Conservation (phyloP, 2,797 vertebrate genomes). For the Sebastes vulpes region DNA sequence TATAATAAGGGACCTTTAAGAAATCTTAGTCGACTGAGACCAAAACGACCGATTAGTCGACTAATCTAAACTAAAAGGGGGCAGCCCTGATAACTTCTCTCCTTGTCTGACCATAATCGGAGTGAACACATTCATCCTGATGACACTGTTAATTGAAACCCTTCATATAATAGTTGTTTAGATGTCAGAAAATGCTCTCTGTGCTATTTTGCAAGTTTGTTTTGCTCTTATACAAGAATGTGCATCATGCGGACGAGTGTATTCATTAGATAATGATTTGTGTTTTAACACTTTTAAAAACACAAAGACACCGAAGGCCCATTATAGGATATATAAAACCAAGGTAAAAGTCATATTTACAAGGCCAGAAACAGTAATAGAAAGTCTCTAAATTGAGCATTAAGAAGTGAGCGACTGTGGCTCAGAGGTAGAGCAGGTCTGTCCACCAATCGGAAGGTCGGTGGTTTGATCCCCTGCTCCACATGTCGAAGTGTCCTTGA, state of each 20-base stretch:
- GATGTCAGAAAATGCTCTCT: neutral
- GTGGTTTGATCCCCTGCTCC: no score
- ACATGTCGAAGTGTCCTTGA: no score
- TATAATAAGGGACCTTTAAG: no score
- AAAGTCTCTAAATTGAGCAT: neutral
- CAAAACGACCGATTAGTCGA: no score
- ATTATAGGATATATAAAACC: neutral
- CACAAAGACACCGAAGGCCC: neutral
- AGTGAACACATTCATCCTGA: neutral
- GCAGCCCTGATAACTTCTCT: no score
- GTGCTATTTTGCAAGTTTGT: neutral
- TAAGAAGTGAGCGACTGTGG: neutral
- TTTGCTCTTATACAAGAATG: neutral
- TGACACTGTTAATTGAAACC: neutral
- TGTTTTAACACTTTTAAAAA: neutral
- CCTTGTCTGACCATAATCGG: no score
- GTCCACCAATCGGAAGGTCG: no score
- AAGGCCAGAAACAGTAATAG: neutral
- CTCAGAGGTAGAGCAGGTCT: no score
- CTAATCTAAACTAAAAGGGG: no score
- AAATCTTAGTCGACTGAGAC: no score
- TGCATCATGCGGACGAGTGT: neutral
- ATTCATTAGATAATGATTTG: neutral
- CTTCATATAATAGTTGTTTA: neutral
- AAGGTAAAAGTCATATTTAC: neutral